Percentiles rank a stretch among this genome's conserved stretches.
Conservation (phyloP, 2,797 vertebrate genomes). For the Acipenser ruthenus region DNA sequence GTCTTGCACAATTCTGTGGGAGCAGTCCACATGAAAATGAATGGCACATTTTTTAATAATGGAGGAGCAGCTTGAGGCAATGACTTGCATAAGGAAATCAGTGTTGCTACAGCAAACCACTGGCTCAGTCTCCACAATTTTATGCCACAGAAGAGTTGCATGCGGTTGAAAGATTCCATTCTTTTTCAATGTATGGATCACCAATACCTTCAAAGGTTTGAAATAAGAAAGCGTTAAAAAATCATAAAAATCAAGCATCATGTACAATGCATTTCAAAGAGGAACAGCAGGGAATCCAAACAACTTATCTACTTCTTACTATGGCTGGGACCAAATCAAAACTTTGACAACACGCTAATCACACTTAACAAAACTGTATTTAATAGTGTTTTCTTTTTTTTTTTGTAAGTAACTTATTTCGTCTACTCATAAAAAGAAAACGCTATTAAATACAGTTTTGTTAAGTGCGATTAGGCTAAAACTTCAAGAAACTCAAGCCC, state of each 20-base stretch:
- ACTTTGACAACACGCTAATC: no score
- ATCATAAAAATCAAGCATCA: background rate
- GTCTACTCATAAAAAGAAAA: no score
- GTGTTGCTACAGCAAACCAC: conserved; percentile 1
- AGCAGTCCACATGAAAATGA: conserved; percentile 70
- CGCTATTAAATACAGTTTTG: no score
- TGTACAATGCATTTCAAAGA: background rate
- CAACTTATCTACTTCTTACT: no score
- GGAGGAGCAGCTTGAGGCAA: conserved; percentile 36
- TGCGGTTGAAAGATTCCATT: background rate
- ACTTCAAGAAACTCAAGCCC: no score
- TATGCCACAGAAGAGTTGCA: background rate
- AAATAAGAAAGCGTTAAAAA: conserved; percentile 1
- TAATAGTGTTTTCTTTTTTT: no score
- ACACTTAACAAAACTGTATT: no score
- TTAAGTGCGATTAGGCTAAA: no score
- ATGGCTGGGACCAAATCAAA: no score
- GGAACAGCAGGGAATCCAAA: no score
- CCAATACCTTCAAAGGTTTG: conserved; percentile 4
- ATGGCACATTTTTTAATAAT: conserved; percentile 39
- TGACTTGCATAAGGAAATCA: background rate
- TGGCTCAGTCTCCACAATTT: background rate
- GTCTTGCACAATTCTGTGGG: conserved; percentile 60
- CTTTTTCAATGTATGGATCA: conserved; percentile 21
- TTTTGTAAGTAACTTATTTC: no score